Evolutionary conservation across 2,888 invertebrate species (phyloP).

Genomic region (Steinernema hermaphroditum): DNA sequence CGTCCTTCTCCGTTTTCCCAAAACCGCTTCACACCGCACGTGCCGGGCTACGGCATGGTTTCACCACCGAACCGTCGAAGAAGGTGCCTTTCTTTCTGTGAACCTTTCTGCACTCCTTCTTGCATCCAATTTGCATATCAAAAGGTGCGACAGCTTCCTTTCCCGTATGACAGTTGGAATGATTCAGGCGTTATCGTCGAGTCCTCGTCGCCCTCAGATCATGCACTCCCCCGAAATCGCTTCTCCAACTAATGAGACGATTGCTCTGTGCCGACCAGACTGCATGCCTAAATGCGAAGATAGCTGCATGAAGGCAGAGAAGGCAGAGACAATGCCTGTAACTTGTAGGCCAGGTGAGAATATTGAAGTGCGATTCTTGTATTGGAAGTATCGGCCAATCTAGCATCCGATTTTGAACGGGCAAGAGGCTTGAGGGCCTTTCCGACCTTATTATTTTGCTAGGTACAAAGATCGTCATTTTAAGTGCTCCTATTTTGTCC

Average conservation of each 20-base stretch:
- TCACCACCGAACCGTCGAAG: neutral
- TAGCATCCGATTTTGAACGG: no score
- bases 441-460: no score
- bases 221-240: neutral
- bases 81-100: neutral
- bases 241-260: neutral
- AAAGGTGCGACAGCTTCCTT: neutral
- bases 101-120: constrained; percentile 1
- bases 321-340: neutral
- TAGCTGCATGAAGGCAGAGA: constrained; percentile 24
- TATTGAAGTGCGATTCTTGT: no score
- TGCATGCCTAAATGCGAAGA: constrained; percentile 34
- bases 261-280: constrained; percentile 34
- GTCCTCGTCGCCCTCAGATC: neutral
- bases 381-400: no score
- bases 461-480: no score
- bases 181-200: neutral
- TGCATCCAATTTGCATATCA: neutral
- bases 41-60: neutral
- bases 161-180: neutral
- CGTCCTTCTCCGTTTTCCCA: neutral
- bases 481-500: no score
- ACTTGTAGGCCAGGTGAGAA: neutral
- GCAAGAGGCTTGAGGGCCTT: no score
- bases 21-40: neutral